Conservation (phyloP, 2,797 vertebrate genomes). For the Glossophaga mutica region DNA sequence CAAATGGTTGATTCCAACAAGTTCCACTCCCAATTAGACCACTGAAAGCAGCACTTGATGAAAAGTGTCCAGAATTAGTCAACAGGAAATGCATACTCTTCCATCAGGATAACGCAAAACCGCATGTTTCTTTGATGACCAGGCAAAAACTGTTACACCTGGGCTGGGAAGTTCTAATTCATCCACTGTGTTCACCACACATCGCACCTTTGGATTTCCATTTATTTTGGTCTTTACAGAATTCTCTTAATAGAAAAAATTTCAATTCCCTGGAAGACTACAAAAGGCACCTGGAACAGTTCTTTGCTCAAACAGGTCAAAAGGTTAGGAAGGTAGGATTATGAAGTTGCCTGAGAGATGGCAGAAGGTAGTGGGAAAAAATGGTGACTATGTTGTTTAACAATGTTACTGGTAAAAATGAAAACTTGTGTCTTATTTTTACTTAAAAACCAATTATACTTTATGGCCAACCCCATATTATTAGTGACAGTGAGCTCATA, state of each 20-base stretch:
- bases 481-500: neutral
- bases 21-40: neutral
- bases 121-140: neutral
- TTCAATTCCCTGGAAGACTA: neutral
- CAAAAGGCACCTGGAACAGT: neutral
- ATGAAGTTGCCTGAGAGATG: neutral
- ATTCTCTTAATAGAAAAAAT: neutral
- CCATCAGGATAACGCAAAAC: neutral
- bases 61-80: neutral
- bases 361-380: neutral
- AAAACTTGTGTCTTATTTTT: neutral
- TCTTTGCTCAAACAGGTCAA: neutral
- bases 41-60: neutral
- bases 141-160: neutral
- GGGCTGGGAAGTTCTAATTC: neutral
- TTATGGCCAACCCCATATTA: neutral
- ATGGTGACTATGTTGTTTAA: neutral
- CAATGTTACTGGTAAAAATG: neutral
- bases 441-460: neutral
- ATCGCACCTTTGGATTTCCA: neutral
- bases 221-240: neutral
- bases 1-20: neutral
- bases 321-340: neutral
- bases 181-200: neutral
- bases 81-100: neutral